Base-by-base conservation (phyloP, 2,113 vertebrate genomes). In the Mus pahari region DNA sequence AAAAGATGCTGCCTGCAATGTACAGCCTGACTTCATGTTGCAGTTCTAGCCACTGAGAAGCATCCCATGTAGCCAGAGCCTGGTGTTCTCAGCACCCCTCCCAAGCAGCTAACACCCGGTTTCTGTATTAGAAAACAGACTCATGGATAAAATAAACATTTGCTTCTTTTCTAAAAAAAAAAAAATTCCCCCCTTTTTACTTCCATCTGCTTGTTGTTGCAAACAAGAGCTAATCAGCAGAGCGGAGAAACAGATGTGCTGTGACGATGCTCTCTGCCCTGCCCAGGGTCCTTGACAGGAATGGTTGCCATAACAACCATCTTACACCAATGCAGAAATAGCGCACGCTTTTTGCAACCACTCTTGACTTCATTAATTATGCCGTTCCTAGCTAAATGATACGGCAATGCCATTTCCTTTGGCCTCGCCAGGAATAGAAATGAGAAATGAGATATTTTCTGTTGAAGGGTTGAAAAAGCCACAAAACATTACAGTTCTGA, bases 271-370 rank as follows among this genome's bases (percentile, higher is more conserved):
- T 92, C 94, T 97, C 95, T 97, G 97, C 83, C 91, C 98, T 95
- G 96, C 95, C 96, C 96, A 98, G 97, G 97, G 95, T 94, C 89
- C 68, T 96, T 98, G 97, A 94, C 96, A 94, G 97, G 97, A 96
- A 95, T 31, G 62, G 98, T 98, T 98, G 97, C 98, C 98, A 98
- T 98, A 97, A 97, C 98, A 98, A 98, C 98, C 95, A 95, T 90
- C 95, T 98, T 96, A 97, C 86, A 95, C 98, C 97, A 98, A 66
- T 95, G 96, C 97, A 96, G 97, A 98, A 97, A 97, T 97, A 98
- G 75, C 31, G 14, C 93, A 77, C 95, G 96, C 96, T 94, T 94
- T 98, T 98, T 98, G 97, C 97, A 98, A 86, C 97, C 90, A 97
- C 68, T 96, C 90, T 66, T 98, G 97, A 89, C 94, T 97, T 93